A percentile compares a stretch with the other conserved stretches of the same genome.
Conservation (phyloP, 2,113 vertebrate genomes). For the Psephotus haematonotus region DNA sequence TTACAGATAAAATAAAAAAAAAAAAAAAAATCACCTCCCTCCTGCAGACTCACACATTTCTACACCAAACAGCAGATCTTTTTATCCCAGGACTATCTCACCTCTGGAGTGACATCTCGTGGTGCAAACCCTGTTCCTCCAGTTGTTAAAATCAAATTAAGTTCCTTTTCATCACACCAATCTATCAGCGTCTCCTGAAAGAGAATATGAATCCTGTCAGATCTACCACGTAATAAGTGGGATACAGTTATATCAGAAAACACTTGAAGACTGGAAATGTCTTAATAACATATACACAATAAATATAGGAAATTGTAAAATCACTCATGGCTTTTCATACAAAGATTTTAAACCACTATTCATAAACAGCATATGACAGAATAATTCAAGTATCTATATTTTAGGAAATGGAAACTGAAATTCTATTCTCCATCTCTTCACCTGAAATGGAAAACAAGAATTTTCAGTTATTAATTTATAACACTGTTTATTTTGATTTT, state of each 20-base stretch:
- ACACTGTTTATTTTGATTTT: background rate
- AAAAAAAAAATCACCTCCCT: background rate
- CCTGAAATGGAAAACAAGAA: conserved; percentile 7
- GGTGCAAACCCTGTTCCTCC: conserved; percentile 98
- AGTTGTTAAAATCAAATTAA: conserved; percentile 98
- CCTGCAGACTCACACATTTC: background rate
- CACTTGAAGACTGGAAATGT: background rate
- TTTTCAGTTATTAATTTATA: background rate
- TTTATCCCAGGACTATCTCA: conserved; percentile 64
- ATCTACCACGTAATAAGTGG: background rate
- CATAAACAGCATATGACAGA: background rate
- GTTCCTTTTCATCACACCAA: conserved; percentile 98
- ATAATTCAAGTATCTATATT: background rate
- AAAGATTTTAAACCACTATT: background rate
- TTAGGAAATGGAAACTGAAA: conserved; percentile 5
- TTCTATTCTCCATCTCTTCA: background rate
- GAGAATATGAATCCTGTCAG: conserved; percentile 62
- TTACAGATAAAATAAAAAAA: background rate
- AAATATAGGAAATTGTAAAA: background rate
- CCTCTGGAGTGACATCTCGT: conserved; percentile 98
- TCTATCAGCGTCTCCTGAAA: conserved; percentile 94
- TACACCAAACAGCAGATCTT: conserved; percentile 6
- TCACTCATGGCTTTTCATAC: background rate
- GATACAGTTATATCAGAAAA: background rate
- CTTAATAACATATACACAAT: background rate